A percentile compares a stretch with the other conserved stretches of the same genome.
Conservation (phyloP, 2,797 vertebrate genomes). For the Melanotaenia maccullochi region DNA sequence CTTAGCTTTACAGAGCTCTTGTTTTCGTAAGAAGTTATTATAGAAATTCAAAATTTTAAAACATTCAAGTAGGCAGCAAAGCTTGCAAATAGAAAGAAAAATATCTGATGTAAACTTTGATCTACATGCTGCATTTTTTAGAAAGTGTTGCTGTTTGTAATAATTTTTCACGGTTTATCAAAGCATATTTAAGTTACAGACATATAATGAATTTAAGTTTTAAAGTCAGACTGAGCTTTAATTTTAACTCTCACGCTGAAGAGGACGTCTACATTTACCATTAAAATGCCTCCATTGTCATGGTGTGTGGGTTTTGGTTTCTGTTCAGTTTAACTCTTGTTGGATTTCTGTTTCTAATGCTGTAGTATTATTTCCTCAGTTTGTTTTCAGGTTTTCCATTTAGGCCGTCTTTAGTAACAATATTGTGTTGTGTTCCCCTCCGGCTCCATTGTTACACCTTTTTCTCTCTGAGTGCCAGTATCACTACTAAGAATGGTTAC, state of each 20-base stretch:
- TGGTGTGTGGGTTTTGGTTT: not conserved
- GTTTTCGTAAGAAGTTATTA: not conserved
- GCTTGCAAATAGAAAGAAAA: not conserved
- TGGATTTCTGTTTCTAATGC: not conserved
- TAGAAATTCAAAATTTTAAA: not conserved
- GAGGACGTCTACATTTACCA: not conserved
- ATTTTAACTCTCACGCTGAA: not conserved
- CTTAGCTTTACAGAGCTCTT: not conserved
- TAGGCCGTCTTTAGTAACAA: not conserved
- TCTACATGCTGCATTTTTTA: not conserved
- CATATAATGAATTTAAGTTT: no score
- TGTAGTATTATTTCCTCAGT: not conserved
- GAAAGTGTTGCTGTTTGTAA: not conserved
- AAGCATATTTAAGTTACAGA: not conserved
- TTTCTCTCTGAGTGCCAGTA: constrained; percentile 5
- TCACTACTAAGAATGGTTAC: constrained; percentile 6
- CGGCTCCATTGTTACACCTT: no score
- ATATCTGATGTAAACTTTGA: not conserved
- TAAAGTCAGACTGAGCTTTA: not conserved
- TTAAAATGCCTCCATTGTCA: not conserved
- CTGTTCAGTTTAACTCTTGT: not conserved
- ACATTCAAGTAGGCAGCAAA: not conserved
- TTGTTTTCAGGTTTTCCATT: not conserved
- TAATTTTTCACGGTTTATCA: not conserved
- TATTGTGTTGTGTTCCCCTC: not conserved